Conservation (phyloP, 2,113 vertebrate species). For the Leuciscus idus region DNA sequence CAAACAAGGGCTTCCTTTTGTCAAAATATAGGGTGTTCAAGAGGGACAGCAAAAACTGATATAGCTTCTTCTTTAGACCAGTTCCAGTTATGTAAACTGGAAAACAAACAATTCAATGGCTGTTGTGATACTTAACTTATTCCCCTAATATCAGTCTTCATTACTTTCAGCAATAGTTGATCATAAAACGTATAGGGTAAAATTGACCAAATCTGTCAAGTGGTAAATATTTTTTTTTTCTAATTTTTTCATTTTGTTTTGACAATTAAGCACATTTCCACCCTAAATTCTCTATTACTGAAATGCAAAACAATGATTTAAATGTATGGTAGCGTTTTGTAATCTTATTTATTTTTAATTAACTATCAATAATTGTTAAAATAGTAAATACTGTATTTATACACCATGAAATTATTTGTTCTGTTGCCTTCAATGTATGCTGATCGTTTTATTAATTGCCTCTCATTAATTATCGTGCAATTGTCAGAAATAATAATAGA, state of each 20-base stretch:
- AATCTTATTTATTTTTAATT: background rate
- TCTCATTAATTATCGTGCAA: background rate
- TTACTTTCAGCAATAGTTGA: background rate
- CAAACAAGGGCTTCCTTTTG: slow-evolving; percentile 71
- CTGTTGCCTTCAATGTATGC: background rate
- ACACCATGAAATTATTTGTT: background rate
- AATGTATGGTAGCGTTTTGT: no score
- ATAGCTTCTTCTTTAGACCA: slow-evolving; percentile 45
- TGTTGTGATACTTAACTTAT: background rate
- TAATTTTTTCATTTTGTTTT: no score
- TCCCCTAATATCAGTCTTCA: background rate
- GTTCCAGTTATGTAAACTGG: slow-evolving; percentile 40
- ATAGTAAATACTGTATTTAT: background rate
- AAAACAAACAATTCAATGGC: slow-evolving; percentile 17
- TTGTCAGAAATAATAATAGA: background rate
- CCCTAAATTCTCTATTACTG: background rate
- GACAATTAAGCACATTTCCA: background rate
- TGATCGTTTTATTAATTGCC: background rate
- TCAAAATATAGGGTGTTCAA: slow-evolving; percentile 59
- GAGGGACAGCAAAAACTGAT: slow-evolving; percentile 42
- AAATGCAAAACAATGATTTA: background rate
- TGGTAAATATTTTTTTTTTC: background rate
- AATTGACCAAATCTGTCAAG: background rate
- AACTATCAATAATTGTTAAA: background rate
- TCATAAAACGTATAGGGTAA: background rate